Conservation (phyloP, 2,797 vertebrate genomes). For the Molossus molossus region DNA sequence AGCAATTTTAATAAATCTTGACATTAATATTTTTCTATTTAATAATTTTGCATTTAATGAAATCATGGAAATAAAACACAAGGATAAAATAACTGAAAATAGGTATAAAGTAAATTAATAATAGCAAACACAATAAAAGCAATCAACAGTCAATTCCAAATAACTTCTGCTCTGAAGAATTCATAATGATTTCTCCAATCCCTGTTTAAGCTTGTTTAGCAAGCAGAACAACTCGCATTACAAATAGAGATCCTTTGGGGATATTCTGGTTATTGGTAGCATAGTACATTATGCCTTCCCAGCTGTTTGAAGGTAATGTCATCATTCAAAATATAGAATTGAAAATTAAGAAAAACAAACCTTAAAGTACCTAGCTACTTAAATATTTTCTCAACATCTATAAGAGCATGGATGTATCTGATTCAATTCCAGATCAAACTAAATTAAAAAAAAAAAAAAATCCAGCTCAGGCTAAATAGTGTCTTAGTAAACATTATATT, state of each 20-base stretch:
- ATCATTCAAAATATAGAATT: constrained; percentile 46
- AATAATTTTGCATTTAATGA: constrained; percentile 49
- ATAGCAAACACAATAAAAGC: constrained; percentile 60
- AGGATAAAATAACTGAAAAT: constrained; percentile 5
- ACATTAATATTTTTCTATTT: constrained; percentile 12
- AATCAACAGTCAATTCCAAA: constrained; percentile 43
- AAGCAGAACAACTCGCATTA: constrained; percentile 61
- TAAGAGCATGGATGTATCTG: not conserved
- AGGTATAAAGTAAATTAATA: not conserved
- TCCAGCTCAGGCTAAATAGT: not conserved
- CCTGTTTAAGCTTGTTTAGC: constrained; percentile 60
- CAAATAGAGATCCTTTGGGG: constrained; percentile 56
- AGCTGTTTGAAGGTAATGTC: constrained; percentile 36
- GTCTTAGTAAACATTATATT: constrained; percentile 30
- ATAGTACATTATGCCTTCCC: not conserved
- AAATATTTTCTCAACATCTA: constrained; percentile 40
- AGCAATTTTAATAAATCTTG: not conserved
- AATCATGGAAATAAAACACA: not conserved
- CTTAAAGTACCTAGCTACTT: not conserved
- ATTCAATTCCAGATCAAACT: constrained; percentile 15
- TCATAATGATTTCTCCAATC: constrained; percentile 44
- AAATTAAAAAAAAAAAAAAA: not conserved
- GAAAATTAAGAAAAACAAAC: constrained; percentile 58
- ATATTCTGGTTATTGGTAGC: constrained; percentile 52
- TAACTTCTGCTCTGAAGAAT: constrained; percentile 59